Percentiles rank a stretch among this genome's conserved stretches.
These are phyloP conservation scores for Argyra leucocephala DNA, from an alignment of 2,888 invertebrate species.

Conservation along the genomic window DNA sequence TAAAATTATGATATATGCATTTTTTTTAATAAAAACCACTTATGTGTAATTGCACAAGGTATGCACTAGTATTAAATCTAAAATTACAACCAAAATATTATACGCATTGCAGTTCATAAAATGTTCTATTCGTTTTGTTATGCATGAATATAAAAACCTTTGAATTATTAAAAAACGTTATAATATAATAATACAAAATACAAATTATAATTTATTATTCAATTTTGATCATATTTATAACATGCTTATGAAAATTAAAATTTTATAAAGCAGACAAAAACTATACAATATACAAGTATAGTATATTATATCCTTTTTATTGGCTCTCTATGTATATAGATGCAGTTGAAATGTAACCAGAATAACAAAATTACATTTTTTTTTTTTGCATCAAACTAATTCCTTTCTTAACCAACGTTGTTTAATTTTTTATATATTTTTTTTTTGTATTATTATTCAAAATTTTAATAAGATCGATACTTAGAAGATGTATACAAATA, in stretches of 20 bases:
- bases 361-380: neutral
- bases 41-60: too few relatives aligned
- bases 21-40: too few relatives aligned
- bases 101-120: neutral
- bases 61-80: too few relatives aligned
- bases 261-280: neutral
- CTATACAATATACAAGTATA: too few relatives aligned
- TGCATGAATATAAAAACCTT: neutral
- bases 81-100: neutral
- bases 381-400: too few relatives aligned
- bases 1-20: too few relatives aligned
- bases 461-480: too few relatives aligned
- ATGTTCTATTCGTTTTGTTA: neutral
- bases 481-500: too few relatives aligned
- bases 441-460: too few relatives aligned
- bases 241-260: neutral
- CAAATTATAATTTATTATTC: neutral
- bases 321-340: neutral
- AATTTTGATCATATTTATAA: neutral
- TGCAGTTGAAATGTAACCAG: slow-evolving; percentile 6
- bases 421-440: too few relatives aligned
- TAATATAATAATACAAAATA: neutral
- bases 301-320: too few relatives aligned
- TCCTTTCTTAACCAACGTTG: too few relatives aligned
- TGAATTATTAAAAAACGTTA: neutral